These are phyloP conservation scores for Drosophila trichaetosa DNA, from an alignment of 2,888 invertebrate genomes.

Conservation along the genomic window DNA sequence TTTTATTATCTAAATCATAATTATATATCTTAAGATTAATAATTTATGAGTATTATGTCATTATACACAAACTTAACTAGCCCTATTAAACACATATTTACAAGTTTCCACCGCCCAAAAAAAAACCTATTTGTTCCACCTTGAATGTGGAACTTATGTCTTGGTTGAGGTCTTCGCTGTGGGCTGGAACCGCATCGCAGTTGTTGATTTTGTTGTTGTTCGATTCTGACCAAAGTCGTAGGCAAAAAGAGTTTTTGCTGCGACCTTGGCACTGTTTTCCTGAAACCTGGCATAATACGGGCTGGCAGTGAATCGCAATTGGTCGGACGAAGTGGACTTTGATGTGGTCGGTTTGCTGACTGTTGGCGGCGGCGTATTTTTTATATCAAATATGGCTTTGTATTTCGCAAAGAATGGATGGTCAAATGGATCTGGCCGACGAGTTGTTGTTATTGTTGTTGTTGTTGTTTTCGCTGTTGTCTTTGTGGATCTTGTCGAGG, in stretches of 20 bases:
- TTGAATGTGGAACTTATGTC: neutral
- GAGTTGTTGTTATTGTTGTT: constrained; percentile 23
- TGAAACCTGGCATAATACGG: constrained; percentile 64
- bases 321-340: constrained; percentile 11
- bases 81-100: constrained; percentile 49
- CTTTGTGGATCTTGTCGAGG: constrained; percentile 31
- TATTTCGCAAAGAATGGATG: constrained; percentile 68
- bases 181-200: constrained; percentile 12
- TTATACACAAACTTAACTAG: constrained; percentile 55
- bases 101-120: constrained; percentile 32
- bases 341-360: constrained; percentile 24
- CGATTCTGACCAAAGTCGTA: constrained; percentile 56
- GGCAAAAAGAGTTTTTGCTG: constrained; percentile 57
- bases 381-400: constrained; percentile 44
- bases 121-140: constrained; percentile 28
- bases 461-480: constrained; percentile 21
- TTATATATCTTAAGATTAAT: constrained; percentile 59
- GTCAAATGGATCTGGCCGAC: constrained; percentile 45
- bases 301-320: constrained; percentile 48
- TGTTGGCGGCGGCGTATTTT: neutral
- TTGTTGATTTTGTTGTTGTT: constrained; percentile 35
- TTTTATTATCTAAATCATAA: constrained; percentile 69
- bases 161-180: constrained; percentile 20
- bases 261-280: constrained; percentile 54
- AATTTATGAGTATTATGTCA: constrained; percentile 66